Evolutionary conservation across 2,888 invertebrate species (phyloP).

Genomic region (Lasioglossum morio): DNA sequence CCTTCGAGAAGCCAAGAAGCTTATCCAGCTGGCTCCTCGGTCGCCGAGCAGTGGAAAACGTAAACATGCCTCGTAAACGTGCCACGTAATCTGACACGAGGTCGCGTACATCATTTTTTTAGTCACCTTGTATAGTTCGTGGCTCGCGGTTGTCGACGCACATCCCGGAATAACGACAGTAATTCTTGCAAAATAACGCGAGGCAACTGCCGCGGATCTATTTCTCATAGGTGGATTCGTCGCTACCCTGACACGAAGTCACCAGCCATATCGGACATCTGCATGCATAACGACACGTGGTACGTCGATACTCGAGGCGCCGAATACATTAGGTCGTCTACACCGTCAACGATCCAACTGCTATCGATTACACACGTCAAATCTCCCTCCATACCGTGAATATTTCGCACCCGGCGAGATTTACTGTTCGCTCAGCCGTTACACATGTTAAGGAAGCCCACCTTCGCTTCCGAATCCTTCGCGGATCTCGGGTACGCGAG

Average conservation of each 20-base stretch:
- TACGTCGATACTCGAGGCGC: conserved; percentile 75
- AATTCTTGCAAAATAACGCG: conserved; percentile 52
- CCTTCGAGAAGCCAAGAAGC: too few species aligned
- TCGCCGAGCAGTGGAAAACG: too few species aligned
- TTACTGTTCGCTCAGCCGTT: background rate
- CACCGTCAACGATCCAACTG: conserved; percentile 32
- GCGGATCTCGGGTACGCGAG: background rate
- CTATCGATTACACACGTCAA: conserved; percentile 36
- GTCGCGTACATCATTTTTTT: too few species aligned
- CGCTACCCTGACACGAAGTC: conserved; percentile 47
- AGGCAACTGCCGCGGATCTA: conserved; percentile 12
- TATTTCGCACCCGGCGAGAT: background rate
- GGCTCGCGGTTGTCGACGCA: background rate
- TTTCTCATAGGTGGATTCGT: conserved; percentile 54
- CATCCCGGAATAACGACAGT: conserved; percentile 25
- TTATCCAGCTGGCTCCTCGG: too few species aligned
- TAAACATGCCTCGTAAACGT: too few species aligned
- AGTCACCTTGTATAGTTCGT: background rate
- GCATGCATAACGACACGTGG: conserved; percentile 50
- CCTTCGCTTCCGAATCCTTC: background rate
- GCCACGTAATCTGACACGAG: too few species aligned
- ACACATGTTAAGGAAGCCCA: background rate
- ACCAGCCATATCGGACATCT: conserved; percentile 45
- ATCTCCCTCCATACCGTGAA: background rate
- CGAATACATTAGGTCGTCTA: conserved; percentile 77